phyloP scores from a whole-genome alignment of 2,888 invertebrate species.

The Eristalinus sepulchralis region DNA sequence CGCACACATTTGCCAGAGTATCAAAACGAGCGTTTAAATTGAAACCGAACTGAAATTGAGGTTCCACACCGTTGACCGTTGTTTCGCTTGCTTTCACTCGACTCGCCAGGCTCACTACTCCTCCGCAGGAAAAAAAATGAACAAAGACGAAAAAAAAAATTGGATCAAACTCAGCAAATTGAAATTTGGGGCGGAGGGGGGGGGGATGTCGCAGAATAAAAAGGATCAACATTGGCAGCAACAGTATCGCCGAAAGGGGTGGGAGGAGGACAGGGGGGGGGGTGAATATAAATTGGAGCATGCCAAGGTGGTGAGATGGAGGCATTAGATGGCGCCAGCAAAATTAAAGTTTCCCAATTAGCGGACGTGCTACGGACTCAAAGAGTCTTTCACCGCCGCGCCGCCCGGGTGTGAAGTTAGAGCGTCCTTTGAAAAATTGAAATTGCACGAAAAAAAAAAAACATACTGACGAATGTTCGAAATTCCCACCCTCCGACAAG shows the following conservation, averaged over 20 bases:
- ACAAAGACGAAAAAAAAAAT: slow-evolving; percentile 6
- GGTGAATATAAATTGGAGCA: slow-evolving; percentile 15
- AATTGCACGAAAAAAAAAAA: slow-evolving; percentile 13
- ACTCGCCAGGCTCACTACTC: neutral
- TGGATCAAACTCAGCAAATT: slow-evolving; percentile 49
- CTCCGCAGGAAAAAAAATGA: neutral
- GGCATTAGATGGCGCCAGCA: slow-evolving; percentile 13
- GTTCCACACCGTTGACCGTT: slow-evolving; percentile 30
- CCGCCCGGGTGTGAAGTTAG: neutral
- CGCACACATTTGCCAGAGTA: slow-evolving; percentile 15
- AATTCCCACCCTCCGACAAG: slow-evolving; percentile 3
- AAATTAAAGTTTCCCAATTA: slow-evolving; percentile 68
- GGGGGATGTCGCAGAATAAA: neutral
- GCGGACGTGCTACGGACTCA: slow-evolving; percentile 49
- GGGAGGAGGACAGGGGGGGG: neutral
- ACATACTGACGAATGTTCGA: neutral
- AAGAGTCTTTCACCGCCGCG: neutral
- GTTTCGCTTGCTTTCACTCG: neutral
- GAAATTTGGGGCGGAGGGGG: slow-evolving; percentile 28
- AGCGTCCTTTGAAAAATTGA: slow-evolving; percentile 20
- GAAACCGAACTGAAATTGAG: slow-evolving; percentile 54
- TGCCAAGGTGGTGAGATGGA: neutral
- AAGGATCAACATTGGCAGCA: neutral
- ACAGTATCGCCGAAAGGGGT: too few species aligned
- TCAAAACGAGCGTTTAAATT: slow-evolving; percentile 57